These are phyloP conservation scores for Aplochiton taeniatus DNA, from an alignment of 2,797 vertebrate species.

Conservation along the genomic window DNA sequence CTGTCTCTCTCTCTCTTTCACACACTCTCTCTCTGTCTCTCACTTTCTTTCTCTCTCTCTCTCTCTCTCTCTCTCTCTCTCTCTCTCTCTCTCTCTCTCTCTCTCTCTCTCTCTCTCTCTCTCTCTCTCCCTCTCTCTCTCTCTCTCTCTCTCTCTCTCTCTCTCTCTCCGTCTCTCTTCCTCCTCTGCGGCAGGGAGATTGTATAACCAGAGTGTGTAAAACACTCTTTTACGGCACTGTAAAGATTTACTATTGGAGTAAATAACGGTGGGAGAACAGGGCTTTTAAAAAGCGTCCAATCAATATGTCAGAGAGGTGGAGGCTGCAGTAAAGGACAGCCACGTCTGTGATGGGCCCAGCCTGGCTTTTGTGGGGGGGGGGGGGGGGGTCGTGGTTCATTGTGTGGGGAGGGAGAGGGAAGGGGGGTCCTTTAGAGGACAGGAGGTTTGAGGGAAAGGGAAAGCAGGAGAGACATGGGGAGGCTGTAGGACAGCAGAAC, in stretches of 20 bases:
- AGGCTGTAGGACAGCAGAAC: neutral
- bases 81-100: slow-evolving; percentile 33
- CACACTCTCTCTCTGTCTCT: neutral
- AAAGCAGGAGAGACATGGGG: neutral
- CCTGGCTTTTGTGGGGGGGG: neutral
- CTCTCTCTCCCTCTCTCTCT: slow-evolving; percentile 6
- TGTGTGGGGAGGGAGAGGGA: neutral
- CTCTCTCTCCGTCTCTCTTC: neutral
- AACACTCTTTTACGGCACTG: slow-evolving; percentile 81
- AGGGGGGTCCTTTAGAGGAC: neutral
- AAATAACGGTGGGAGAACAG: slow-evolving; percentile 80
- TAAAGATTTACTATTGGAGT: slow-evolving; percentile 84
- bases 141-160: slow-evolving; percentile 3
- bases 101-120: slow-evolving; percentile 29
- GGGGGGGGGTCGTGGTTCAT: too few relatives aligned
- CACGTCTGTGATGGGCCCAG: slow-evolving; percentile 51
- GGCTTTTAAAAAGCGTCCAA: slow-evolving; percentile 77
- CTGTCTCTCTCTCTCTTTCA: neutral
- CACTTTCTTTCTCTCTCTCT: neutral
- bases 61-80: slow-evolving; percentile 42
- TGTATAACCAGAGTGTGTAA: slow-evolving; percentile 79
- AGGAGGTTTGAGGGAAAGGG: neutral
- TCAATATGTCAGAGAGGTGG: slow-evolving; percentile 71
- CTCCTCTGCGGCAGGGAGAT: slow-evolving; percentile 62
- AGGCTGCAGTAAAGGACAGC: slow-evolving; percentile 65